phyloP scores from a whole-genome alignment of 2,113 vertebrate species.

The Oryzias celebensis region DNA sequence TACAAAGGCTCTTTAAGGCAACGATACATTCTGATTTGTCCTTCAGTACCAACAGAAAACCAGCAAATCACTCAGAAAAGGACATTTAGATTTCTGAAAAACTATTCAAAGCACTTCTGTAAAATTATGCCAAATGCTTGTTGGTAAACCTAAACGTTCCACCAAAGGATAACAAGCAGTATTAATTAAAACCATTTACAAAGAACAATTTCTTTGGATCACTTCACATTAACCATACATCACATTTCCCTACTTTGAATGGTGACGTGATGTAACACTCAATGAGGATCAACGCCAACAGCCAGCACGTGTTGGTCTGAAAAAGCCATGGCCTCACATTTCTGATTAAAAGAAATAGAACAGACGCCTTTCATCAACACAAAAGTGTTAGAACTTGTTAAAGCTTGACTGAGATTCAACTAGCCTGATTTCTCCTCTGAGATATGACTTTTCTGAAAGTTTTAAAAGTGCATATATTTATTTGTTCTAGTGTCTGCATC shows the following conservation, averaged over 20 bases:
- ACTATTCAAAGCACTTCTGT: slow-evolving; percentile 34
- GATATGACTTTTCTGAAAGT: not conserved
- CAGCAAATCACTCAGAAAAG: slow-evolving; percentile 33
- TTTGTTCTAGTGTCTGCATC: too few relatives aligned
- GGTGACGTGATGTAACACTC: too few relatives aligned
- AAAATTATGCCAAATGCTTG: too few relatives aligned
- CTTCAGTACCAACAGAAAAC: slow-evolving; percentile 43
- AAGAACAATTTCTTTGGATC: too few relatives aligned
- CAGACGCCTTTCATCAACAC: not conserved
- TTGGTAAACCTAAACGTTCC: not conserved
- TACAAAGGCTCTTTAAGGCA: slow-evolving; percentile 68
- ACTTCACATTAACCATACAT: too few relatives aligned
- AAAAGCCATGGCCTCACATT: not conserved
- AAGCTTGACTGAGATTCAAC: not conserved
- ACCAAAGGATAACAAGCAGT: too few relatives aligned
- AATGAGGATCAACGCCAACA: too few relatives aligned
- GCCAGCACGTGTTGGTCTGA: too few relatives aligned
- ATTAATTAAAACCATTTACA: too few relatives aligned
- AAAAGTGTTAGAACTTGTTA: not conserved
- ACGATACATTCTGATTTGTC: slow-evolving; percentile 50
- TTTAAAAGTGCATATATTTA: slow-evolving; percentile 1
- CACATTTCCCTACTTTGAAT: too few relatives aligned
- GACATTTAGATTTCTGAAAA: slow-evolving; percentile 20
- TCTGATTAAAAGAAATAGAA: not conserved
- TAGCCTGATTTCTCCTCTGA: not conserved